These are phyloP conservation scores for Plagiodera versicolora DNA, from an alignment of 2,888 invertebrate genomes.

Conservation along the genomic window DNA sequence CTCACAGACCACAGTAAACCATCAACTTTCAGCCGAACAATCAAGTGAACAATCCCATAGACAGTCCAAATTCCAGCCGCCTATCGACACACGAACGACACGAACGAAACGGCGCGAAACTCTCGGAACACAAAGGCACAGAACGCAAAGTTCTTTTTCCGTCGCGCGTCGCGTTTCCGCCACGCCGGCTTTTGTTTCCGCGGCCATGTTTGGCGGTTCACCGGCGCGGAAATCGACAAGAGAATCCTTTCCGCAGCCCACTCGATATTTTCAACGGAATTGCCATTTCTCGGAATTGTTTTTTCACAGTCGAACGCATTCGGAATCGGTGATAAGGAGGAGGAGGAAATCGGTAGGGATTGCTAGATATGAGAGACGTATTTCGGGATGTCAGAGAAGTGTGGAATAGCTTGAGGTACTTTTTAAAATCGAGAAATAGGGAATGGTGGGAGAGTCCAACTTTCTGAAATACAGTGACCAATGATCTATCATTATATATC, in stretches of 20 bases:
- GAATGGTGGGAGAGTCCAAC: too few species aligned
- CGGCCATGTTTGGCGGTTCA: conserved; percentile 49
- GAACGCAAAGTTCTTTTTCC: neutral
- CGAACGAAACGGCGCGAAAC: neutral
- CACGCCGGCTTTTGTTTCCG: conserved; percentile 52
- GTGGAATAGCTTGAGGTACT: too few species aligned
- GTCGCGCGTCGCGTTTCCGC: conserved; percentile 32
- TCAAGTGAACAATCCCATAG: too few species aligned
- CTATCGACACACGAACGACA: too few species aligned
- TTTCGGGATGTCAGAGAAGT: too few species aligned
- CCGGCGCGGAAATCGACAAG: conserved; percentile 54
- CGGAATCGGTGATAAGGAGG: neutral
- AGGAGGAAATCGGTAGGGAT: neutral
- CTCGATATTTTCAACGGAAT: neutral
- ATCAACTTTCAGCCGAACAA: too few species aligned
- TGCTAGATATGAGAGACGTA: neutral
- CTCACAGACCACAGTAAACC: too few species aligned
- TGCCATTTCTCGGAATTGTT: neutral
- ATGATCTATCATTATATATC: too few species aligned
- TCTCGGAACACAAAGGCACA: neutral
- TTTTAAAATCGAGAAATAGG: too few species aligned
- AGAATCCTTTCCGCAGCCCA: conserved; percentile 54
- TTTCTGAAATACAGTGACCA: too few species aligned
- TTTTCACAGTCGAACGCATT: neutral
- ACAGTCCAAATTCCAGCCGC: too few species aligned